Conservation (phyloP, 2,888 invertebrate genomes). For the Drosophila niveifrons region DNA sequence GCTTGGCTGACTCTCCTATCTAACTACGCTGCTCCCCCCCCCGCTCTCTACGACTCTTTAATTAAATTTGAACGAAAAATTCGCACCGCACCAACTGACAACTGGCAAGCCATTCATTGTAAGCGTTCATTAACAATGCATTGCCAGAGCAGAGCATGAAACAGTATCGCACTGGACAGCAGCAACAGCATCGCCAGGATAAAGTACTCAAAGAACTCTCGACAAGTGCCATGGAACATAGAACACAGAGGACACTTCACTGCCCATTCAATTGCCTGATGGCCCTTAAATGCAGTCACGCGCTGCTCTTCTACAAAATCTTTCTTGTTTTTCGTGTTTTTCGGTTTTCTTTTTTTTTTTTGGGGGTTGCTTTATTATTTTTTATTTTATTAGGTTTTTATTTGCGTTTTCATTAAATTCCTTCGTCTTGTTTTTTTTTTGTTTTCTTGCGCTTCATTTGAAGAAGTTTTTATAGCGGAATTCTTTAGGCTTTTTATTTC, state of each 20-base stretch:
- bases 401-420: slow-evolving; percentile 16
- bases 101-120: slow-evolving; percentile 31
- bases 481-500: slow-evolving; percentile 20
- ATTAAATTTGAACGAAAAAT: slow-evolving; percentile 66
- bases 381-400: slow-evolving; percentile 20
- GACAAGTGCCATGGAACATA: slow-evolving; percentile 9
- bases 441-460: slow-evolving; percentile 20
- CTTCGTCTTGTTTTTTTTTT: not conserved
- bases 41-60: slow-evolving; percentile 51
- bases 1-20: not conserved
- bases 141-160: slow-evolving; percentile 8
- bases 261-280: slow-evolving; percentile 46
- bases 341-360: slow-evolving; percentile 15
- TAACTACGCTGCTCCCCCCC: not conserved
- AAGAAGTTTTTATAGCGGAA: slow-evolving; percentile 35
- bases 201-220: slow-evolving; percentile 13
- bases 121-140: slow-evolving; percentile 71
- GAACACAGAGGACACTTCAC: slow-evolving; percentile 40
- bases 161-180: slow-evolving; percentile 12
- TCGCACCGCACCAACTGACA: slow-evolving; percentile 16
- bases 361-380: slow-evolving; percentile 8
- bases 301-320: slow-evolving; percentile 18
- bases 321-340: slow-evolving; percentile 7
- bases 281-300: slow-evolving; percentile 47
- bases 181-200: not conserved